phyloP scores from a whole-genome alignment of 2,888 invertebrate genomes.

The Drosophila nigritarsus region DNA sequence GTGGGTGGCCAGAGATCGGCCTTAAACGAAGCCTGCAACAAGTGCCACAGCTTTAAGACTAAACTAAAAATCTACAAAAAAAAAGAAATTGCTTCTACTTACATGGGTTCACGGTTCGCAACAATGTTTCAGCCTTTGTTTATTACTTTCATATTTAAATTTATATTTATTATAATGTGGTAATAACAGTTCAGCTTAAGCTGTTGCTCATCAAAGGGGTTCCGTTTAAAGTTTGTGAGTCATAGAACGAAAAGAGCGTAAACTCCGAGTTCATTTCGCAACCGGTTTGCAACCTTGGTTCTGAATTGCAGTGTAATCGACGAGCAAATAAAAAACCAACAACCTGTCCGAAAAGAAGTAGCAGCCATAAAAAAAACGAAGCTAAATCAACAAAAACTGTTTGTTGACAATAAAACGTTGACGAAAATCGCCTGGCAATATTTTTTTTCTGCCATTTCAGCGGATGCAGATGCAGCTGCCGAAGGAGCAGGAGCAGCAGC shows the following conservation, averaged over 20 bases:
- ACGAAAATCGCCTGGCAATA: constrained; percentile 58
- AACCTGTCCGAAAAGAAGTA: constrained; percentile 23
- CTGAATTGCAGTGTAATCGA: constrained; percentile 3
- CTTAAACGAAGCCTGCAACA: neutral
- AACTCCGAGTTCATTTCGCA: neutral
- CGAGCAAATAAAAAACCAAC: constrained; percentile 34
- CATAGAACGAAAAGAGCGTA: neutral
- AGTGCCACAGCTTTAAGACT: neutral
- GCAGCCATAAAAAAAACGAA: constrained; percentile 24
- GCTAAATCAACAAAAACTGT: constrained; percentile 53
- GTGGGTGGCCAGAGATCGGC: constrained; percentile 49
- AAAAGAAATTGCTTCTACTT: neutral
- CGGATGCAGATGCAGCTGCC: constrained; percentile 46
- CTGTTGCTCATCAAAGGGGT: neutral
- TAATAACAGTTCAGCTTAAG: neutral
- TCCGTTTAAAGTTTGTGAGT: neutral
- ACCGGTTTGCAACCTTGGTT: neutral
- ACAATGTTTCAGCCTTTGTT: too few species aligned
- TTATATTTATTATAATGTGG: neutral
- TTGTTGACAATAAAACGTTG: constrained; percentile 52
- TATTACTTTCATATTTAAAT: too few species aligned
- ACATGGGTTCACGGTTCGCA: too few species aligned
- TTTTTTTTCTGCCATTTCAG: constrained; percentile 69
- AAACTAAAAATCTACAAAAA: neutral
- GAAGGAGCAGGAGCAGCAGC: constrained; percentile 19